A percentile compares a stretch with the other conserved stretches of the same genome.
Evolutionary conservation across 2,888 invertebrate species (phyloP).

Genomic region (Eupithecia subumbrata): DNA sequence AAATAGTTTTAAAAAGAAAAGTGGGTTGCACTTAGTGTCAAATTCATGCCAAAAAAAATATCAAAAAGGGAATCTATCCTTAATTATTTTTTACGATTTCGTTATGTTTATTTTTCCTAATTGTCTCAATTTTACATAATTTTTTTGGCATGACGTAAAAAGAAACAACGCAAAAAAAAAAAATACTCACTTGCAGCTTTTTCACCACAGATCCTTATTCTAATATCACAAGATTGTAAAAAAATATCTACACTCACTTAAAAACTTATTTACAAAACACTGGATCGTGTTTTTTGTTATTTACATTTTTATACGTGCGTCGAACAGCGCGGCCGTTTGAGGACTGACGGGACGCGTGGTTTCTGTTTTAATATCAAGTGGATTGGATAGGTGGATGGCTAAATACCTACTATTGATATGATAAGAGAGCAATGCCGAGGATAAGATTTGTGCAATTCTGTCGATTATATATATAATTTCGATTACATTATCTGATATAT

Average conservation of each 20-base stretch:
- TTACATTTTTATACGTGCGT: conserved; percentile 65
- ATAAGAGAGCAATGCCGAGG: background rate
- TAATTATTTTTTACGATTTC: background rate
- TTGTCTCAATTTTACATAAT: background rate
- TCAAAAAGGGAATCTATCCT: background rate
- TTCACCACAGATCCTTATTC: conserved; percentile 61
- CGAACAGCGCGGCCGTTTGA: conserved; percentile 1
- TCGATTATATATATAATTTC: background rate
- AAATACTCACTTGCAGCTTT: conserved; percentile 71
- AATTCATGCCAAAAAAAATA: conserved; percentile 4
- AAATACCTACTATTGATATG: conserved; percentile 5
- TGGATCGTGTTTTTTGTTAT: conserved; percentile 50
- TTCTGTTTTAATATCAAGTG: conserved; percentile 4
- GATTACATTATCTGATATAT: background rate
- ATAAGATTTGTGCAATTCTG: conserved; percentile 5
- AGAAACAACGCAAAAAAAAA: conserved; percentile 16
- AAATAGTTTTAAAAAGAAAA: background rate
- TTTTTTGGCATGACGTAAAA: background rate
- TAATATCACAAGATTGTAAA: conserved; percentile 81
- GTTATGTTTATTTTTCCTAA: background rate
- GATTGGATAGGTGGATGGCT: conserved; percentile 4
- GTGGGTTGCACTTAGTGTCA: background rate
- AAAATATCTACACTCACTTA: conserved; percentile 54
- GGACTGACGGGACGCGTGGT: background rate
- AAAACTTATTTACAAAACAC: conserved; percentile 61